Percentiles rank a stretch among this genome's conserved stretches.
Conservation (phyloP, 1,140 invertebrate species). For the Bombus ignitus region DNA sequence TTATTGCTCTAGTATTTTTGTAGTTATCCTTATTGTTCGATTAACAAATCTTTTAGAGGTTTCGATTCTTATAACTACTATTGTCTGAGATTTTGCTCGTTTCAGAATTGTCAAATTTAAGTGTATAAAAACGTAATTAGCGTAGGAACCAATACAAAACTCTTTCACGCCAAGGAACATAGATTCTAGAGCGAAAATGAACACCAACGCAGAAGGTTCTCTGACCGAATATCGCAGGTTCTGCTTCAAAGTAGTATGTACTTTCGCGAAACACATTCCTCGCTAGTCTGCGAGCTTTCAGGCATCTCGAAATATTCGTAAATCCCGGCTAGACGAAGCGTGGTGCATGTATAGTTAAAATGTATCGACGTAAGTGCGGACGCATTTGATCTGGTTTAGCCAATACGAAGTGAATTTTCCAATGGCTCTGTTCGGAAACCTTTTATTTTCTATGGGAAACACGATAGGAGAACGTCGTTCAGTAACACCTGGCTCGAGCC, state of each 20-base stretch:
- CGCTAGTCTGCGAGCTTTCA: background rate
- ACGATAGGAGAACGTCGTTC: background rate
- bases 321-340: background rate
- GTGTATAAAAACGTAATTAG: too few species aligned
- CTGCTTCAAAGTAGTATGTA: background rate
- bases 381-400: conserved; percentile 20
- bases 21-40: too few species aligned
- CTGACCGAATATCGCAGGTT: background rate
- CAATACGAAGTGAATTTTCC: conserved; percentile 5
- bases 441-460: conserved; percentile 14
- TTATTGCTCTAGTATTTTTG: too few species aligned
- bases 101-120: too few species aligned
- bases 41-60: too few species aligned
- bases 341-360: background rate
- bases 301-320: background rate
- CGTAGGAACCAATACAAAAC: too few species aligned
- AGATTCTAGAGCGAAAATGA: background rate
- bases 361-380: background rate
- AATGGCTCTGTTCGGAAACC: background rate
- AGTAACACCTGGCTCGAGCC: background rate
- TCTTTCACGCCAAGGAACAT: background rate
- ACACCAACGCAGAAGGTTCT: background rate
- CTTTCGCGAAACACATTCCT: background rate
- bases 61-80: too few species aligned
- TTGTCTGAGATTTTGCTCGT: too few species aligned